Base-by-base conservation (phyloP, 2,888 invertebrate species). In the Thumatha senex region DNA sequence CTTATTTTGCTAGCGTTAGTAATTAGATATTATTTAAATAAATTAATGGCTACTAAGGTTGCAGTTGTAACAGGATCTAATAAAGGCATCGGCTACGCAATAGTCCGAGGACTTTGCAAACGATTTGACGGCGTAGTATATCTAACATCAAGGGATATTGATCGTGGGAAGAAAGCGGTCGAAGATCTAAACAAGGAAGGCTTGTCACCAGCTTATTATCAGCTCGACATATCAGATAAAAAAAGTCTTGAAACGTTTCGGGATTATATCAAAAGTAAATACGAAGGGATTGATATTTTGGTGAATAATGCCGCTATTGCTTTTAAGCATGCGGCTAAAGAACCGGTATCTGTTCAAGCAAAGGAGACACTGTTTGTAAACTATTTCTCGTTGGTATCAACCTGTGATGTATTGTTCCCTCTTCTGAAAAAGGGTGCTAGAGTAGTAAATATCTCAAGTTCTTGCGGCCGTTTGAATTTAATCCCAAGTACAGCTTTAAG, bases 401-500 rank as follows among this genome's bases (percentile, higher is more conserved):
- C 95, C 5, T 95, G 95, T 65, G 88, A 94, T 40, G 76, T 91
- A 0, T 77, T 97, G 8, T 95, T 95, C 77, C 96, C 96, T 0
- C 63, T 96, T 8, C 78, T 97, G 5, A 86, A 92, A 43, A 81
- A 93, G 18, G 93, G 94, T 69, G 95, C 95, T 0, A 92, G 95
- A 34, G 94, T 96, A 11, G 93, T 96, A 0, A 95, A 96, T 74
- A 80, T 96, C 0, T 95, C 96, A 1, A 96, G 96, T 70, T 92
- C 93, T 46, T 89, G 89, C 40, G 96, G 96, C 0, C 94, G 94
- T 64, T 81, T 95, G 5, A 87, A 89, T 0, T 86, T 87, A 36
- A 85, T 96, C 14, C 29, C 92, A 18, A 92, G 93, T 75, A 63
- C 75, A 48, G 62, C 77, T 40, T 86, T 87, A 83, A 72, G 82